Evolutionary conservation across 2,888 invertebrate species (phyloP), one percentile per base, ranked within the genome.

Genomic region (Eupithecia vulgata): DNA sequence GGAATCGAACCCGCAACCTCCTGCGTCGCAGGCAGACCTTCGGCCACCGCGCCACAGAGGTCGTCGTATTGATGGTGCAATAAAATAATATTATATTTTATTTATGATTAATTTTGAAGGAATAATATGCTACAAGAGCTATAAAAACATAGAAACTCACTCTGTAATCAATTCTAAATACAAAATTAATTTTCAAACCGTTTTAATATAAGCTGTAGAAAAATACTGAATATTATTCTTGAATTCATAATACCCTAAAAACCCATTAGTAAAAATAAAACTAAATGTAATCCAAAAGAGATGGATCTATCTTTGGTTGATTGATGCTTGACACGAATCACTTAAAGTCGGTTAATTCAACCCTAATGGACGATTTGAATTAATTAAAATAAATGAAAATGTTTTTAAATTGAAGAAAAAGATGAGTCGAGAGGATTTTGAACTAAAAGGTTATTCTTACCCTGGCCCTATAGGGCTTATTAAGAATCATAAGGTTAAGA

Each of bases 291-390:
- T 48, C 40, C n/a, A 66, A 67, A 48, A 72, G 42, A 17, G 34
- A 42, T 64, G 21, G 25, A 62, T 64, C 40, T 12, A 30, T 37
- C 35, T 52, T 42, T 59, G 8, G 25, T 57, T 68, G 72, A 72
- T 72, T 68, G 65, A 68, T 72, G 57, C 52, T 45, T 64, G 67
- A 71, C 61, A 42, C 52, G 61, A 67, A 67, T 62, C 30, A 48
- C 67, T 71, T 10, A 67, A 61, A 62, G 37, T 35, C 45, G 13
- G 40, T 45, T 37, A 45, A 42, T 61, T 52, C 52, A n/a, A 65
- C 35, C 37, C 7, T 37, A 72, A 57, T 40, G 68, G 45, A 30
- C n/a, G 25, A 37, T 34, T 17, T 2, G 1, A 17, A 64, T 37
- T 64, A 8, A 64, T 37, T 42, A 21, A 25, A 65, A 40, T 40